Evolutionary conservation across 2,797 vertebrate species (phyloP).

Genomic region (Gallinago solitaria): DNA sequence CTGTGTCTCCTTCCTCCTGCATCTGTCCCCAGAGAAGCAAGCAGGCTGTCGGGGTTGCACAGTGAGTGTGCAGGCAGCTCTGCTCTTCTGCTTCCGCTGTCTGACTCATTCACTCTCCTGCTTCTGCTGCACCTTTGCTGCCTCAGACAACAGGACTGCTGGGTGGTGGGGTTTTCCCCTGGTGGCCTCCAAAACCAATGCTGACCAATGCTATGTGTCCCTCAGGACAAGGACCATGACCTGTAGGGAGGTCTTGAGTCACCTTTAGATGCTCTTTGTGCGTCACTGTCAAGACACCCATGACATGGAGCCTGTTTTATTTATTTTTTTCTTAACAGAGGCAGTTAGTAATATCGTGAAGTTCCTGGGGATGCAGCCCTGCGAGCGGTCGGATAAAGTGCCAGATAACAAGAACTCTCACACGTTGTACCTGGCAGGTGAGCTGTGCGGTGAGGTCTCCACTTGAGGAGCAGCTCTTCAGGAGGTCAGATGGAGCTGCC

Average conservation of each 20-base stretch:
- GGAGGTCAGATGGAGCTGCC: neutral
- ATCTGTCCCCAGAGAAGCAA: neutral
- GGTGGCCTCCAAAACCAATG: neutral
- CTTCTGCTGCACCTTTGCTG: neutral
- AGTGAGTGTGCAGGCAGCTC: neutral
- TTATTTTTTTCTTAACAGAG: constrained; percentile 68
- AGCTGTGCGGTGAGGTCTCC: neutral
- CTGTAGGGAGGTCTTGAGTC: neutral
- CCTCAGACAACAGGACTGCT: neutral
- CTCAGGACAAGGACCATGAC: neutral
- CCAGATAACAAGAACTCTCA: constrained; percentile 85
- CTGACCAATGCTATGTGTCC: neutral
- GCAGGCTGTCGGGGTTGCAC: neutral
- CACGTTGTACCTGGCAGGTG: constrained; percentile 80
- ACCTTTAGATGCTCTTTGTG: neutral
- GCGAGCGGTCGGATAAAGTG: constrained; percentile 83
- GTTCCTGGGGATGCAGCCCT: constrained; percentile 84
- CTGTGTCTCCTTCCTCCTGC: neutral
- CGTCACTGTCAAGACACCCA: neutral
- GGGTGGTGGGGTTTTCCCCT: rapidly evolving
- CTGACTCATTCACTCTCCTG: neutral
- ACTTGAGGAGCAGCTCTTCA: neutral
- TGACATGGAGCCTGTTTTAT: neutral
- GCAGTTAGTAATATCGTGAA: constrained; percentile 83
- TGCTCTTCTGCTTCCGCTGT: neutral